Evolutionary conservation across 2,113 vertebrate species (phyloP), one percentile per base, ranked within the genome.

Genomic region (Parus major): DNA sequence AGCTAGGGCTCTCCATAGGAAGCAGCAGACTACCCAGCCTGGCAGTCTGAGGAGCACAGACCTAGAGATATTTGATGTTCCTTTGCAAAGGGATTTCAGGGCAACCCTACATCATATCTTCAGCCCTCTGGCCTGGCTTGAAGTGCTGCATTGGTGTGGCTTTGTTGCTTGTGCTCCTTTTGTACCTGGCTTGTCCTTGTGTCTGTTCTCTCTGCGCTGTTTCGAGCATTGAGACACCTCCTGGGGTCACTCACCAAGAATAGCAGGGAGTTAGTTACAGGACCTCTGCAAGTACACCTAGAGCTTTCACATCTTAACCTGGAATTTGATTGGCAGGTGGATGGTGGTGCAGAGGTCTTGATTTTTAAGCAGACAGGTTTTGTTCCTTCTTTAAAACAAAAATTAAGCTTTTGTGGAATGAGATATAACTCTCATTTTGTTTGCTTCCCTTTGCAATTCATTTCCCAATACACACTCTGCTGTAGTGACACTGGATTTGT

Each of bases 1-100:
- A 36, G 23, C 42, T 49, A 1, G 0, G 57, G 17, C 55, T 80
- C 21, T 92, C 27, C 0, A 0, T 27, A n/a, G 31, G 57, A 87
- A 73, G 35, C 31, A n/a, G 35, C 50, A 3, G 19, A 63, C 25
- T 86, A 23, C 28, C 12, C 22, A 57, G 60, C 36, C 46, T 28
- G 47, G 50, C 50, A 41, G 49, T 33, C 41, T 57, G 82, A 69
- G 27, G 16, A 56, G 25, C 12, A 8, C 29, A 33, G 53, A 42
- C 3, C 18, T 36, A 3, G 20, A 59, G 35, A 12, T 31, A 10
- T 2, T 71, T 18, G 59, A 39, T 22, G 10, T 47, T 55, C 21
- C 15, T 17, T 25, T 46, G 50, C 55, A 29, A 41, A 33, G 4
- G 23, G 50, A 36, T 69, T 92, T 85, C 15, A 27, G 18, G 42